These are phyloP conservation scores for Drosophila elegans DNA, from an alignment of 1,140 invertebrate genomes.

Conservation along the genomic window DNA sequence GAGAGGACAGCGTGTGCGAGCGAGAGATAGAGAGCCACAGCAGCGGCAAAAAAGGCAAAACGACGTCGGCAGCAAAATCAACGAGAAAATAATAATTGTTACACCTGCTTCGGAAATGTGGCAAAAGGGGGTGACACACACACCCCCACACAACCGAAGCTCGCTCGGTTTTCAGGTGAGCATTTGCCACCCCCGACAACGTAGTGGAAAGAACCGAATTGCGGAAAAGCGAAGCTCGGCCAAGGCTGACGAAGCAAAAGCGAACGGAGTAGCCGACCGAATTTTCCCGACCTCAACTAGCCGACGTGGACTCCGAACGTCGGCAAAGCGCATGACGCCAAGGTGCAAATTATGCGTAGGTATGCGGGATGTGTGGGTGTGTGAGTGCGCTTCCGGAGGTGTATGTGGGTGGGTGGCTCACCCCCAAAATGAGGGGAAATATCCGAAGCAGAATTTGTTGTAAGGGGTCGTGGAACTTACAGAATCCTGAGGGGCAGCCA, in stretches of 20 bases:
- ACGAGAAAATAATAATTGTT: constrained; percentile 84
- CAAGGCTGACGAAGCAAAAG: constrained; percentile 35
- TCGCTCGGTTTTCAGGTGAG: constrained; percentile 68
- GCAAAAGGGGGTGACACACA: constrained; percentile 44
- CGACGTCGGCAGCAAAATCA: constrained; percentile 73
- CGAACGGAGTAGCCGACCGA: constrained; percentile 20
- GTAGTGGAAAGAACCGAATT: constrained; percentile 62
- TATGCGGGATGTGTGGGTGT: constrained; percentile 31
- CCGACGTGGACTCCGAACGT: constrained; percentile 61
- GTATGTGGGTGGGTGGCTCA: constrained; percentile 20
- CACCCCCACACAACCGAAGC: constrained; percentile 36
- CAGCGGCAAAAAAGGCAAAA: constrained; percentile 55
- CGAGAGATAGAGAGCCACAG: constrained; percentile 44
- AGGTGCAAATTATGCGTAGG: constrained; percentile 69
- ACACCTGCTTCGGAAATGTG: constrained; percentile 81
- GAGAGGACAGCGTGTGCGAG: constrained; percentile 54
- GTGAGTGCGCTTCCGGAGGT: constrained; percentile 20
- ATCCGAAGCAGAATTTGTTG: constrained; percentile 39
- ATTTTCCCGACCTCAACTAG: constrained; percentile 25
- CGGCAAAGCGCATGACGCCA: constrained; percentile 74
- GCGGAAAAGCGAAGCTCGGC: constrained; percentile 42
- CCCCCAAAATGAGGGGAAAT: constrained; percentile 30
- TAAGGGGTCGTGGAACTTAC: constrained; percentile 47
- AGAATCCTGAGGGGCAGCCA: constrained; percentile 17
- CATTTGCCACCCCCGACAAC: constrained; percentile 33